Evolutionary conservation across 2,797 vertebrate species (phyloP).

Genomic region (Molothrus ater): DNA sequence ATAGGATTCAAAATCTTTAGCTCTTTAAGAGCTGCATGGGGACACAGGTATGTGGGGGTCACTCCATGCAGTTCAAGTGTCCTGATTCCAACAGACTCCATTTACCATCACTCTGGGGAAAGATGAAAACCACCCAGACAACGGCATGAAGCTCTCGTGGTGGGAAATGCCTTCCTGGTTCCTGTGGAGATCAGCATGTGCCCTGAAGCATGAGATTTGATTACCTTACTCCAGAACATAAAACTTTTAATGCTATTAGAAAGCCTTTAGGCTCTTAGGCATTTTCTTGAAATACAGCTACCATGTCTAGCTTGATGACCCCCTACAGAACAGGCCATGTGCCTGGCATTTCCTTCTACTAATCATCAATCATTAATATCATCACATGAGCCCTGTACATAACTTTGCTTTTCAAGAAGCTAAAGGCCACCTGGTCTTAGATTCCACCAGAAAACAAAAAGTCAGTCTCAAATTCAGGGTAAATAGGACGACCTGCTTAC

Average conservation of each 20-base stretch:
- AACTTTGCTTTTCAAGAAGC: neutral
- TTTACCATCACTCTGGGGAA: neutral
- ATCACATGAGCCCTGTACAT: neutral
- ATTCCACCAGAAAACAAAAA: neutral
- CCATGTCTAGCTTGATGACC: neutral
- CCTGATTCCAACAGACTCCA: neutral
- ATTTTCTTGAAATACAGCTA: slow-evolving; percentile 22
- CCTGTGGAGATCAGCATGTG: neutral
- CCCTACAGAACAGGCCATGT: neutral
- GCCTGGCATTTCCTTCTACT: slow-evolving; percentile 36
- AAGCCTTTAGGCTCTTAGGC: slow-evolving; percentile 17
- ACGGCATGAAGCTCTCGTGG: neutral
- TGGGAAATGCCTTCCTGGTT: slow-evolving; percentile 30
- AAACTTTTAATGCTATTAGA: slow-evolving; percentile 38
- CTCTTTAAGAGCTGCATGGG: neutral
- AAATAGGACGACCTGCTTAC: neutral
- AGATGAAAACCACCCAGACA: slow-evolving; percentile 10
- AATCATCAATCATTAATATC: slow-evolving; percentile 10
- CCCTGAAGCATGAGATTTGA: slow-evolving; percentile 28
- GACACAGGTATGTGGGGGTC: neutral
- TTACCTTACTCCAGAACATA: slow-evolving; percentile 35
- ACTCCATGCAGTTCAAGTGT: neutral
- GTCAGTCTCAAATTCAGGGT: neutral
- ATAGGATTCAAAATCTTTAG: slow-evolving; percentile 16
- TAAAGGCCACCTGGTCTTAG: neutral